Percentiles rank a stretch among this genome's conserved stretches.
These are phyloP conservation scores for Paedocypris sp. DNA, from an alignment of 2,113 vertebrate genomes.

Conservation along the genomic window DNA sequence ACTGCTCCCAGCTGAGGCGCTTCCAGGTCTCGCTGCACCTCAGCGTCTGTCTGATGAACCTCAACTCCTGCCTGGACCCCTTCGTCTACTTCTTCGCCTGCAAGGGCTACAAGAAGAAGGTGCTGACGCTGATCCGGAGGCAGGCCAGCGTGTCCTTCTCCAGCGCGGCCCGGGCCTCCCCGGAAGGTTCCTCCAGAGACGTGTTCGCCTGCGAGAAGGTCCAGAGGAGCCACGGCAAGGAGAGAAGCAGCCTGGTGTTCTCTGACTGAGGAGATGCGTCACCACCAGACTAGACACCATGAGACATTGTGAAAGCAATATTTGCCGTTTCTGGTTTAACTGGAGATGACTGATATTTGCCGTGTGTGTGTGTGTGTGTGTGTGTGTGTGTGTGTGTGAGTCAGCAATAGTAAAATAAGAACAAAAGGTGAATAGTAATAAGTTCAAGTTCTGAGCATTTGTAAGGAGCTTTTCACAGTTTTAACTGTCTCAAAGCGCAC, in stretches of 20 bases:
- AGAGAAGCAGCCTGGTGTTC: slow-evolving; percentile 29
- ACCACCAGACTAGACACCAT: no score
- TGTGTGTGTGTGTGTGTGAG: no score
- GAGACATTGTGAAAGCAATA: no score
- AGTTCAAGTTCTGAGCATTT: no score
- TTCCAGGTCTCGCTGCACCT: slow-evolving; percentile 89
- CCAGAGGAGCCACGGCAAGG: slow-evolving; percentile 39
- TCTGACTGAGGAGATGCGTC: no score
- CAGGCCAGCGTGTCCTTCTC: slow-evolving; percentile 82
- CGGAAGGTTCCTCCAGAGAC: slow-evolving; percentile 75
- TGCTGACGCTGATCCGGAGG: slow-evolving; percentile 75
- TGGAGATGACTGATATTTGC: no score
- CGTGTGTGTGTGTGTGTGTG: no score
- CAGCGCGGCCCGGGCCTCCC: slow-evolving; percentile 72
- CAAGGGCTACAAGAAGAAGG: slow-evolving; percentile 90
- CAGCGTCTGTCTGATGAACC: slow-evolving; percentile 88
- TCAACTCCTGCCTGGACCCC: slow-evolving; percentile 89
- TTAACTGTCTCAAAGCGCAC: no score
- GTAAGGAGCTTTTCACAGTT: no score
- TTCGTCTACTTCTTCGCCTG: slow-evolving; percentile 97
- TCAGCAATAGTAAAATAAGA: no score
- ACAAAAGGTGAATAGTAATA: no score
- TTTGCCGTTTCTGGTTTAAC: no score
- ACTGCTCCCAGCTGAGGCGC: slow-evolving; percentile 59
- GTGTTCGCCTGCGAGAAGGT: slow-evolving; percentile 49